Base-by-base conservation (phyloP, 2,888 invertebrate genomes). In the Diaphora mendica region DNA sequence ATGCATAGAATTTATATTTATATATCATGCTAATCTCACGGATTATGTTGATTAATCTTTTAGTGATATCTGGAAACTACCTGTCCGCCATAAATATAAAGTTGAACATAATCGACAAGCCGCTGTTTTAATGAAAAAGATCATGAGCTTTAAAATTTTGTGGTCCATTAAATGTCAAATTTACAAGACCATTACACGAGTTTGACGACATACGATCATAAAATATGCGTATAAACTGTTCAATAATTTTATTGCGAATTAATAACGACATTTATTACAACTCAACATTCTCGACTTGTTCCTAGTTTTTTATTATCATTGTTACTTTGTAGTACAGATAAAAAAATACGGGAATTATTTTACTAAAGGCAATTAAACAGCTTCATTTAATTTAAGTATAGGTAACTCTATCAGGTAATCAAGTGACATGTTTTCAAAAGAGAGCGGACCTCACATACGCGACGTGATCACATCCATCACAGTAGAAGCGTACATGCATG, bases 391-490 rank as follows among this genome's bases (percentile, higher is more conserved):
- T 78, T 79, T 72, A 48, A 33, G 13, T 51, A 76, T 71, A 77
- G 64, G 72, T 79, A 80, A 83, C 82, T 82, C 77, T 77, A 81
- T 74, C 76, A 75, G 74, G 68, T 77, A 80, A 80, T 83, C 82
- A 78, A 82, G 82, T 78, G 79, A 84, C 82, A 87, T 84, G 84
- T 84, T 90, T 89, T 89, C 90, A 88, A 89, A 86, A 88, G 84
- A 82, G 81, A 77, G 77, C 80, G 87, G 91, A 90, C 91, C 91
- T 90, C 92, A 92, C 91, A 92, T 89, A 90, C 83, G 86, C 86
- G 83, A 85, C 88, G 88, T 87, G 73, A 77, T 82, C 91, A 90
- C 95, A 95, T 95, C 95, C 93, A 95, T 95, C 95, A 95, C 95
- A 91, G 94, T 94, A 92, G 86, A 87, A 86, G 84, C 89, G 90